Evolutionary conservation across 2,797 vertebrate genomes (phyloP).

Genomic region (Tangara arthus): DNA sequence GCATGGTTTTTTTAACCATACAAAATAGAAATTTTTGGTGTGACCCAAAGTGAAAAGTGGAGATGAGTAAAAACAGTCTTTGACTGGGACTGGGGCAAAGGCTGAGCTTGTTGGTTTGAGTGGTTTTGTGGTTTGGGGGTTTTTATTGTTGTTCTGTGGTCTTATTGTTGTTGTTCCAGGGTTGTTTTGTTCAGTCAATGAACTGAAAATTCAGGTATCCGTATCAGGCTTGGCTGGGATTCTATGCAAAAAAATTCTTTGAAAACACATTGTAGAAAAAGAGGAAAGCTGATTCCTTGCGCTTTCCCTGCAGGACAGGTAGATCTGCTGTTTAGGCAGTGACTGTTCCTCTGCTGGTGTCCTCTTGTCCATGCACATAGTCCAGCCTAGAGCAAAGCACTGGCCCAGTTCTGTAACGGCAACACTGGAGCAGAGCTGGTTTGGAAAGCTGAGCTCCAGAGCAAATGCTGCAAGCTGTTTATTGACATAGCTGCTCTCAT

Average conservation of each 20-base stretch:
- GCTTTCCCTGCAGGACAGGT: background rate
- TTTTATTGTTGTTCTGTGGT: background rate
- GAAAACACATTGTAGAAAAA: background rate
- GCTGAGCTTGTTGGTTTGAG: background rate
- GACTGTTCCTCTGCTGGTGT: background rate
- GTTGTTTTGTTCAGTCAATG: background rate
- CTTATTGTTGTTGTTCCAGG: background rate
- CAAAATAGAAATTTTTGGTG: background rate
- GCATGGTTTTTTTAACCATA: background rate
- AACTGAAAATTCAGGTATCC: background rate
- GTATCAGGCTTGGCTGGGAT: background rate
- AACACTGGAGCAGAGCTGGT: background rate
- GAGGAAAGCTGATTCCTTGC: background rate
- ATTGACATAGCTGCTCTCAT: background rate
- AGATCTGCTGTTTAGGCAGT: background rate
- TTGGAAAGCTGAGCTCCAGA: background rate
- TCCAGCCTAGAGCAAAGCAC: background rate
- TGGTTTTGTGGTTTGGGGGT: fast-evolving
- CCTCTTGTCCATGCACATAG: background rate
- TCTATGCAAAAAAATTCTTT: background rate
- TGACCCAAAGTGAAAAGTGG: background rate
- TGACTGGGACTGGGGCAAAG: background rate
- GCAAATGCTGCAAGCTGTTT: background rate
- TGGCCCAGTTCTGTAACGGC: background rate
- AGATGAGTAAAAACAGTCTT: background rate